These are phyloP conservation scores for Bucco capensis DNA, from an alignment of 2,113 vertebrate species.

Conservation along the genomic window DNA sequence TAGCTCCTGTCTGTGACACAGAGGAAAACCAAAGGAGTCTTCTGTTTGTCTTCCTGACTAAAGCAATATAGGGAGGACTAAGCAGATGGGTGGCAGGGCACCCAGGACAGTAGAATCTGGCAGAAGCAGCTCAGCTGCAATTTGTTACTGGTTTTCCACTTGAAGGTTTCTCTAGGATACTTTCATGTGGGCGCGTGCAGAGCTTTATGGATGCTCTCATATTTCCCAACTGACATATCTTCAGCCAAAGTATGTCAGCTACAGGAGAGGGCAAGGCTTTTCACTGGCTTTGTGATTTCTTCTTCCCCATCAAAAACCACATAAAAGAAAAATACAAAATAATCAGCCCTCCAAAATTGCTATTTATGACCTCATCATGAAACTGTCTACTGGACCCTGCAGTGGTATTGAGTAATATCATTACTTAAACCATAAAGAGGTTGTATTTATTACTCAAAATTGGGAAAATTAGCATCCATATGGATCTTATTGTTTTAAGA, in stretches of 20 bases:
- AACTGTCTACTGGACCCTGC: slow-evolving; percentile 47
- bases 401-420: slow-evolving; percentile 60
- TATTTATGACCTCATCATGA: slow-evolving; percentile 62
- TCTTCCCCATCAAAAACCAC: slow-evolving; percentile 53
- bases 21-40: background rate
- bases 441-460: slow-evolving; percentile 55
- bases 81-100: background rate
- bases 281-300: slow-evolving; percentile 49
- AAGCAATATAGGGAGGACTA: background rate
- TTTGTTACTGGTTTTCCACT: slow-evolving; percentile 65
- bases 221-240: slow-evolving; percentile 63
- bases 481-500: slow-evolving; percentile 63
- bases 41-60: background rate
- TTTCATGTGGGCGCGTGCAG: slow-evolving; percentile 56
- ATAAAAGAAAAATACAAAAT: slow-evolving; percentile 63
- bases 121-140: slow-evolving; percentile 46
- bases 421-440: slow-evolving; percentile 58
- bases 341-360: slow-evolving; percentile 54
- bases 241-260: slow-evolving; percentile 62
- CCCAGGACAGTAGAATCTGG: background rate
- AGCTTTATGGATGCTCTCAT: slow-evolving; percentile 50
- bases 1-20: background rate
- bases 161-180: slow-evolving; percentile 35
- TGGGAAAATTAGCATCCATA: slow-evolving; percentile 64
- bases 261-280: slow-evolving; percentile 59